Conservation (phyloP, 2,113 vertebrate genomes). For the Thalassarche chlororhynchos region DNA sequence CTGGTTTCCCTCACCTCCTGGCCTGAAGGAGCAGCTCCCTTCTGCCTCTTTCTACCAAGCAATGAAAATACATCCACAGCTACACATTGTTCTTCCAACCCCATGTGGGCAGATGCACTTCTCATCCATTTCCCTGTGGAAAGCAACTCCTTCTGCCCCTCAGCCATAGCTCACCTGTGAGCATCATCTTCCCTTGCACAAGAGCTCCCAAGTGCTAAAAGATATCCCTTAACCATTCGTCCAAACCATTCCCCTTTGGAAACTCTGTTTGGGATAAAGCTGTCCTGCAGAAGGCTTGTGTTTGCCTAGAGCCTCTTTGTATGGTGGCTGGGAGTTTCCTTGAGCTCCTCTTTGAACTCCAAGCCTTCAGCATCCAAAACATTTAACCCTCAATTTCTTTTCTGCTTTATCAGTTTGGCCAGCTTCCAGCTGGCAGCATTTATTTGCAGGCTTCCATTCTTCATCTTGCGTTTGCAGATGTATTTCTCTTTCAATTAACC, state of each 20-base stretch:
- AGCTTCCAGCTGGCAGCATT: slow-evolving; percentile 27
- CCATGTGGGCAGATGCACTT: background rate
- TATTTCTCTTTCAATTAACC: slow-evolving; percentile 36
- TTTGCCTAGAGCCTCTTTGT: slow-evolving; percentile 8
- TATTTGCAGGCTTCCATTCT: background rate
- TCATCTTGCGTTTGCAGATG: slow-evolving; percentile 1
- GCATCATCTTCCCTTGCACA: background rate
- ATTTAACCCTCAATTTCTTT: slow-evolving; percentile 53
- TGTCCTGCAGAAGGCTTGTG: background rate
- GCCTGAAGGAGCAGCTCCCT: background rate
- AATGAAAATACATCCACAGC: background rate
- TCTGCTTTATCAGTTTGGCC: slow-evolving; percentile 55
- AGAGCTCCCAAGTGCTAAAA: background rate
- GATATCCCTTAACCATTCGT: background rate
- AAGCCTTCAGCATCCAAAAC: slow-evolving; percentile 28
- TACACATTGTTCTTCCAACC: background rate
- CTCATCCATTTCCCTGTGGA: background rate
- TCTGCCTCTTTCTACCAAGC: background rate
- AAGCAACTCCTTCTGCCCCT: background rate
- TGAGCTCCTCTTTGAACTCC: slow-evolving; percentile 51
- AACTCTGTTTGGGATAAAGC: background rate
- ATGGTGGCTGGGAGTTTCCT: slow-evolving; percentile 37
- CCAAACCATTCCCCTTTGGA: background rate
- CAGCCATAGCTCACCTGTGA: background rate
- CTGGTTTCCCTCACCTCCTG: background rate